phyloP scores from a whole-genome alignment of 2,797 vertebrate genomes.

The Arvicola amphibius region DNA sequence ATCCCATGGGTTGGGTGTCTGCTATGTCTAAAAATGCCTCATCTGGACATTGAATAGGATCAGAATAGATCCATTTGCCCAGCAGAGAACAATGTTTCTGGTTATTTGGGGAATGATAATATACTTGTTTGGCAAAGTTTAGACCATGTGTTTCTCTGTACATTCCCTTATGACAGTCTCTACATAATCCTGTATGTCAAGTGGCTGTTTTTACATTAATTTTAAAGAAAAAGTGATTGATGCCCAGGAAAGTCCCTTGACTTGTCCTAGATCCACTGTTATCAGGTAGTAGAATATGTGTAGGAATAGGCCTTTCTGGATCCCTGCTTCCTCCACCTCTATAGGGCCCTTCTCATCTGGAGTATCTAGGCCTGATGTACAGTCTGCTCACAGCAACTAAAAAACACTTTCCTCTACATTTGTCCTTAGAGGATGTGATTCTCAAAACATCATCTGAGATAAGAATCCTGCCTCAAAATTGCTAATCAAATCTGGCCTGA shows the following conservation, averaged over 20 bases:
- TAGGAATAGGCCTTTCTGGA: not conserved
- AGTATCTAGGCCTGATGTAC: not conserved
- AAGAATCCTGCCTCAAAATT: conserved; percentile 81
- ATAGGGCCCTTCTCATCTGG: not conserved
- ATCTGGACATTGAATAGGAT: not conserved
- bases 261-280: not conserved
- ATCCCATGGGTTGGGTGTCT: not conserved
- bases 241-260: not conserved
- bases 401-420: not conserved
- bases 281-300: not conserved
- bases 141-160: not conserved
- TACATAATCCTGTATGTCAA: not conserved
- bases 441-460: not conserved
- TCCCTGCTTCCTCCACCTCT: not conserved
- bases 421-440: not conserved
- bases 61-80: not conserved
- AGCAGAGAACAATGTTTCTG: not conserved
- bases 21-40: not conserved
- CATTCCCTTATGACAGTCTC: not conserved
- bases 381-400: not conserved
- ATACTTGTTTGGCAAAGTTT: not conserved
- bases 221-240: conserved; percentile 4
- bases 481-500: conserved; percentile 85
- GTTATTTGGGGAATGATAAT: not conserved
- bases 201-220: not conserved